These are phyloP conservation scores for Paraescarpia echinospica DNA, from an alignment of 1,140 invertebrate genomes.

Conservation along the genomic window DNA sequence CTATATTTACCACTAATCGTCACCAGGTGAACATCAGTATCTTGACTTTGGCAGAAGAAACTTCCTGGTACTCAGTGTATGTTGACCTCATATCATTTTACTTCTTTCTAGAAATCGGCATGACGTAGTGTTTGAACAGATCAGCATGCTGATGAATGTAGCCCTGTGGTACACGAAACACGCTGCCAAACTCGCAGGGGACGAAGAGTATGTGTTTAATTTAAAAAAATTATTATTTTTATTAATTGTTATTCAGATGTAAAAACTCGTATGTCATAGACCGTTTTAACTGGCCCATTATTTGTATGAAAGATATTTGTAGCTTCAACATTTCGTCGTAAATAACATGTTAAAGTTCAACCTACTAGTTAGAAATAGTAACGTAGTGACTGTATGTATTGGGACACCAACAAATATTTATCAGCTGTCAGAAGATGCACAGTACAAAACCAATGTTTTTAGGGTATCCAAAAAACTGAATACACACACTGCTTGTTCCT, in stretches of 20 bases:
- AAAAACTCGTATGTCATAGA: constrained; percentile 10
- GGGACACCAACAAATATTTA: too few species aligned
- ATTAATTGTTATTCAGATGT: constrained; percentile 30
- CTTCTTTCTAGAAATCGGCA: constrained; percentile 58
- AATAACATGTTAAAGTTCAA: background rate
- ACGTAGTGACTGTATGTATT: too few species aligned
- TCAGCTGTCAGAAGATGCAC: too few species aligned
- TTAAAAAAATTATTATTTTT: too few species aligned
- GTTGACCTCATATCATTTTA: background rate
- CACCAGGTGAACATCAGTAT: too few species aligned
- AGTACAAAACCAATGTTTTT: too few species aligned
- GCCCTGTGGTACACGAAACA: constrained; percentile 75
- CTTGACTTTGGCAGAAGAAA: too few species aligned
- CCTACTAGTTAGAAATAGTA: too few species aligned
- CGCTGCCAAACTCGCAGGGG: constrained; percentile 69
- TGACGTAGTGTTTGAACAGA: constrained; percentile 69
- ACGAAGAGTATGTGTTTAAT: constrained; percentile 65
- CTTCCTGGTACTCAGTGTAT: too few species aligned
- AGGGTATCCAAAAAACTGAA: too few species aligned
- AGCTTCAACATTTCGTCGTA: background rate
- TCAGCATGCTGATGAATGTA: constrained; percentile 68
- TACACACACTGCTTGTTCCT: too few species aligned
- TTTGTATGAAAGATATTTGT: constrained; percentile 12
- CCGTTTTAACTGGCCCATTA: constrained; percentile 22
- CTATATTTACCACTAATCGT: too few species aligned